phyloP scores from a whole-genome alignment of 1,140 invertebrate genomes.

The Steinernema khuongi region DNA sequence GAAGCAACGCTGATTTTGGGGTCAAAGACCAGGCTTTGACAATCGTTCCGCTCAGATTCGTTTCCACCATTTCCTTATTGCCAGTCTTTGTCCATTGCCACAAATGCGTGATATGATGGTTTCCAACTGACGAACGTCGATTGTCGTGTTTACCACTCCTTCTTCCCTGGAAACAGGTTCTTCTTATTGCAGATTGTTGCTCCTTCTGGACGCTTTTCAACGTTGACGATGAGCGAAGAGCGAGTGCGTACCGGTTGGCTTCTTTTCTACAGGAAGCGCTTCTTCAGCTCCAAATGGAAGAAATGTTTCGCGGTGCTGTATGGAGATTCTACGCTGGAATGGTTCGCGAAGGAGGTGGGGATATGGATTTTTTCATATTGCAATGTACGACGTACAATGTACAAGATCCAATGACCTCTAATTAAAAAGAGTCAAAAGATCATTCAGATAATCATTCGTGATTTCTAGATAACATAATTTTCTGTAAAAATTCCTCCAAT shows the following conservation, averaged over 20 bases:
- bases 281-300: constrained; percentile 35
- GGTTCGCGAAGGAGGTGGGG: constrained; percentile 37
- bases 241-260: constrained; percentile 8
- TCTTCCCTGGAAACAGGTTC: not conserved
- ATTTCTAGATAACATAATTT: not conserved
- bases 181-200: not conserved
- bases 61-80: too few species aligned
- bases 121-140: not conserved
- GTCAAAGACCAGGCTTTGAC: too few species aligned
- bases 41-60: too few species aligned
- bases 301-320: constrained; percentile 31
- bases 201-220: not conserved
- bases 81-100: too few species aligned
- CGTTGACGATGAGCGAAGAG: not conserved
- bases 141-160: not conserved
- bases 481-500: not conserved
- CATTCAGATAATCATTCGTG: not conserved
- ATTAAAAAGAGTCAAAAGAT: too few species aligned
- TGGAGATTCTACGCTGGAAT: constrained; percentile 30
- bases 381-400: too few species aligned
- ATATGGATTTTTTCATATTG: constrained; percentile 25
- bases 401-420: too few species aligned
- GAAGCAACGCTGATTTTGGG: too few species aligned
- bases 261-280: constrained; percentile 24
- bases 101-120: too few species aligned